phyloP scores from a whole-genome alignment of 2,888 invertebrate species.

The Leptothorax acervorum region DNA sequence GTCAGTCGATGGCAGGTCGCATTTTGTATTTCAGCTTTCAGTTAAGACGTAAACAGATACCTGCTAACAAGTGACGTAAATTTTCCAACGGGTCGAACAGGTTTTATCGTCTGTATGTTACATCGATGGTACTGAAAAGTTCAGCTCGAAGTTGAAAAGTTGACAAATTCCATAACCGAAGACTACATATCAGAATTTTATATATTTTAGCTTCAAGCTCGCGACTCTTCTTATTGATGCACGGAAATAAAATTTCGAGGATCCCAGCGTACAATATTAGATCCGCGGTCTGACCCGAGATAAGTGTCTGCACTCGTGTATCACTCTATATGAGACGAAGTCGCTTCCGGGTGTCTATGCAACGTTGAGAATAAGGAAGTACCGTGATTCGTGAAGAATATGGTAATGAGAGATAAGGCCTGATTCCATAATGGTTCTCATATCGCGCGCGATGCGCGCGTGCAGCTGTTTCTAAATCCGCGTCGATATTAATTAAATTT shows the following conservation, averaged over 20 bases:
- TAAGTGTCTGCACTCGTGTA: constrained; percentile 65
- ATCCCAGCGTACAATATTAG: constrained; percentile 39
- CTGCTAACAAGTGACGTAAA: constrained; percentile 62
- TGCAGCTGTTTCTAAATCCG: not conserved
- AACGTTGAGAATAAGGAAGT: constrained; percentile 69
- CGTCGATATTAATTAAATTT: constrained; percentile 3
- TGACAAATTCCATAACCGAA: constrained; percentile 32
- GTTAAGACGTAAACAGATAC: constrained; percentile 45
- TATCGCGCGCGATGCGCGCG: not conserved
- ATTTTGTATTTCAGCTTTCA: constrained; percentile 46
- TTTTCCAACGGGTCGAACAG: constrained; percentile 53
- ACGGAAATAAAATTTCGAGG: not conserved
- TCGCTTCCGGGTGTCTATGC: constrained; percentile 71
- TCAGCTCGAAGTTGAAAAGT: not conserved
- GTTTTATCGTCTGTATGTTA: not conserved
- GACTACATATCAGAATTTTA: not conserved
- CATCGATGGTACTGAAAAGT: not conserved
- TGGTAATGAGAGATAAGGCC: constrained; percentile 60
- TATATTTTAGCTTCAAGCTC: not conserved
- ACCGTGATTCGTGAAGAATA: constrained; percentile 33
- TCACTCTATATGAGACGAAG: constrained; percentile 61
- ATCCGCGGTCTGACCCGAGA: constrained; percentile 40
- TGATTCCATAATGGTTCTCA: constrained; percentile 54
- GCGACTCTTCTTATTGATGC: not conserved
- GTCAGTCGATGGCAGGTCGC: constrained; percentile 1